Percentiles rank a stretch among this genome's conserved stretches.
Evolutionary conservation across 2,113 vertebrate genomes (phyloP).

Genomic region (Mungos mungo): DNA sequence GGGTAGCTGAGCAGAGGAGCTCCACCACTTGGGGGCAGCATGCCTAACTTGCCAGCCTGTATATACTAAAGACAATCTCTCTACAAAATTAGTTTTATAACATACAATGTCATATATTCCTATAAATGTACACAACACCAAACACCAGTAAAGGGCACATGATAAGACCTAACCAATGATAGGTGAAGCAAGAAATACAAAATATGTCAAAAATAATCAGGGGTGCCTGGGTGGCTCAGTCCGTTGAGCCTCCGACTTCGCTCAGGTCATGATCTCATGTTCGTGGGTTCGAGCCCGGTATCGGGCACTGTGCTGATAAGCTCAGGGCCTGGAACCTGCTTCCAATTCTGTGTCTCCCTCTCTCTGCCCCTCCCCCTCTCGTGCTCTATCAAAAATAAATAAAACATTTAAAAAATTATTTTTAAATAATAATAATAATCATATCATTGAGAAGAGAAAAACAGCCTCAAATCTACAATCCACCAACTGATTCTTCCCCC

Average conservation of each 20-base stretch:
- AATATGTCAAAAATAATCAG: conserved; percentile 25
- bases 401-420: too few relatives aligned
- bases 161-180: not conserved
- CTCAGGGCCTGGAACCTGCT: too few relatives aligned
- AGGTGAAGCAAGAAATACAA: not conserved
- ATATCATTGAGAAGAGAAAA: not conserved
- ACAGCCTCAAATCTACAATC: not conserved
- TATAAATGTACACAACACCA: not conserved
- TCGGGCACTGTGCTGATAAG: too few relatives aligned
- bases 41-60: not conserved
- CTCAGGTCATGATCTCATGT: too few relatives aligned
- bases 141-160: not conserved
- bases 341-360: too few relatives aligned
- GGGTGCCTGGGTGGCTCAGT: too few relatives aligned
- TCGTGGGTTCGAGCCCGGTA: too few relatives aligned
- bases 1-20: not conserved
- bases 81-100: not conserved
- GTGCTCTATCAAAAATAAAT: too few relatives aligned
- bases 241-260: too few relatives aligned
- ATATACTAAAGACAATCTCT: not conserved
- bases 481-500: not conserved
- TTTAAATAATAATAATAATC: not conserved
- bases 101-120: not conserved
- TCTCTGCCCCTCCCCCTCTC: too few relatives aligned
- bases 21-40: conserved; percentile 47